Conservation (phyloP, 2,888 invertebrate species). For the Agonopterix arenella region DNA sequence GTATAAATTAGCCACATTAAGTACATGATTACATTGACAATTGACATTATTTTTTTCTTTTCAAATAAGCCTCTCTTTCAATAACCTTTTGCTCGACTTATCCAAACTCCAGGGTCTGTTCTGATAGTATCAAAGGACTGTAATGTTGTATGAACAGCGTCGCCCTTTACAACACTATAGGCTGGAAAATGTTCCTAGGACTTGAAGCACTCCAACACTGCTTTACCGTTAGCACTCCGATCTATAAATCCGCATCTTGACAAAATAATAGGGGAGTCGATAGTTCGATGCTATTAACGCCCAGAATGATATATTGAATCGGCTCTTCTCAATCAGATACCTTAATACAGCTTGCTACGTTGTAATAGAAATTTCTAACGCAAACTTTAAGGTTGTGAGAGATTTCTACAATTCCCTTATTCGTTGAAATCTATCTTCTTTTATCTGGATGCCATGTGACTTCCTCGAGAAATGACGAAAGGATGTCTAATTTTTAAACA, state of each 20-base stretch:
- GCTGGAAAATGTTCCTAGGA: constrained; percentile 29
- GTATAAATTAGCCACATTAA: too few species aligned
- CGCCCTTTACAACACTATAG: constrained; percentile 38
- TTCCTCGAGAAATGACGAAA: neutral
- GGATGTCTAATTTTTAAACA: too few species aligned
- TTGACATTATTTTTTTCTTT: too few species aligned
- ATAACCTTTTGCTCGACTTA: constrained; percentile 5
- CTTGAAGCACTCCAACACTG: constrained; percentile 22
- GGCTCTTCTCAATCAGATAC: constrained; percentile 71
- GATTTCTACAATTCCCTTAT: neutral
- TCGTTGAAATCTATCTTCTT: neutral
- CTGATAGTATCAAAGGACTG: constrained; percentile 10
- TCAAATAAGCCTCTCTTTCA: neutral
- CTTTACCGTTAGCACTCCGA: constrained; percentile 58
- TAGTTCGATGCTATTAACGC: constrained; percentile 72
- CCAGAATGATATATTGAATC: constrained; percentile 69
- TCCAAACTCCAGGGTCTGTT: constrained; percentile 7
- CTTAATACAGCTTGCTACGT: constrained; percentile 54
- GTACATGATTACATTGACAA: too few species aligned
- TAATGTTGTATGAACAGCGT: constrained; percentile 8
- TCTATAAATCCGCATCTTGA: constrained; percentile 72
- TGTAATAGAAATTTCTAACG: constrained; percentile 42
- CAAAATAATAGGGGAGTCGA: constrained; percentile 73
- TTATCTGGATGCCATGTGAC: neutral
- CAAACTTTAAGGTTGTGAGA: neutral